A percentile compares a stretch with the other conserved stretches of the same genome.
These are phyloP conservation scores for Atta texana DNA, from an alignment of 1,140 invertebrate genomes.

Conservation along the genomic window DNA sequence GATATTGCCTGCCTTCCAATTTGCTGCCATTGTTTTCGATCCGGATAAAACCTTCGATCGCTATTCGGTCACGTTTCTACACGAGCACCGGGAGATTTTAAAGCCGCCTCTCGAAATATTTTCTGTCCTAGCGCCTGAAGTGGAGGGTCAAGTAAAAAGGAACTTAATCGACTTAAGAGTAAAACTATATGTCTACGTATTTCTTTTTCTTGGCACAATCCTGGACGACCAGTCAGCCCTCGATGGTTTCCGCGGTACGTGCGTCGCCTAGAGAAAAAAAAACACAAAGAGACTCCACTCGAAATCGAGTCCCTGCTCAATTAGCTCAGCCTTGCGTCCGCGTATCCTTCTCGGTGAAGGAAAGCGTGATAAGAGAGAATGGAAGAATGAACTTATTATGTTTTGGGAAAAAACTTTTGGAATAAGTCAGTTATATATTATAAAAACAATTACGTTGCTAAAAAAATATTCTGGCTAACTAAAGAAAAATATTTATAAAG, in stretches of 20 bases:
- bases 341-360: constrained; percentile 19
- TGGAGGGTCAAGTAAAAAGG: constrained; percentile 43
- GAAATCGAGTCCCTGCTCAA: constrained; percentile 83
- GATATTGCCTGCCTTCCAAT: constrained; percentile 57
- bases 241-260: constrained; percentile 74
- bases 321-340: constrained; percentile 78
- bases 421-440: constrained; percentile 7
- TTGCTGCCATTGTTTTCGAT: constrained; percentile 60
- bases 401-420: neutral
- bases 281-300: constrained; percentile 75
- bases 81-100: constrained; percentile 50
- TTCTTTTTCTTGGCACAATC: constrained; percentile 70
- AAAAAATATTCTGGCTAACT: neutral
- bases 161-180: constrained; percentile 71
- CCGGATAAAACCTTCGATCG: constrained; percentile 67
- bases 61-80: constrained; percentile 51
- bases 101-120: constrained; percentile 56
- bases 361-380: neutral
- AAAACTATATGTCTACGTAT: constrained; percentile 54
- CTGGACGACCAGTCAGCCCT: constrained; percentile 65
- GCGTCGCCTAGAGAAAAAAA: constrained; percentile 78
- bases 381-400: constrained; percentile 12
- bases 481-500: neutral
- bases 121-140: constrained; percentile 20
- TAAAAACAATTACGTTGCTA: neutral